These are phyloP conservation scores for Hemichromis elongatus DNA, from an alignment of 2,113 vertebrate species.

Conservation along the genomic window DNA sequence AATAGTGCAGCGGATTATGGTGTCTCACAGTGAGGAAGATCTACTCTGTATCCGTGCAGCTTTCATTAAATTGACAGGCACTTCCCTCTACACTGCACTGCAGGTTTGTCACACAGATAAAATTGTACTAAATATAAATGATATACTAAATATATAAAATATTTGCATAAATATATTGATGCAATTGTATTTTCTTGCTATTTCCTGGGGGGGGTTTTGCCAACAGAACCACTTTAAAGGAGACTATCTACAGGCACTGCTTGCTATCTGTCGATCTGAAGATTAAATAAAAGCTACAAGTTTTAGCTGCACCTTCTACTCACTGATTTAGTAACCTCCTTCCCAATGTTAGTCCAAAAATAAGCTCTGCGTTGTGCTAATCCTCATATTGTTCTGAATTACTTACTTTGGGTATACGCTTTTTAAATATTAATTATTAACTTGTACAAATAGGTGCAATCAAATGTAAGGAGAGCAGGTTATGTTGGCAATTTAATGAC, in stretches of 20 bases:
- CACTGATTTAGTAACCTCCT: not conserved
- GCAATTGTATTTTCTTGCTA: not conserved
- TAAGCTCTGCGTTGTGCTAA: not conserved
- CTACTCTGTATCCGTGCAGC: constrained; percentile 63
- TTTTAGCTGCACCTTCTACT: not conserved
- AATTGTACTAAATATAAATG: not conserved
- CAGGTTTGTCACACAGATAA: constrained; percentile 40
- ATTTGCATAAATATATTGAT: not conserved
- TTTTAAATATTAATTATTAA: not conserved
- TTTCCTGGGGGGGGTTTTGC: not conserved
- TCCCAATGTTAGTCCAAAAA: not conserved
- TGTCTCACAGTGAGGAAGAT: constrained; percentile 72
- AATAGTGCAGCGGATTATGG: constrained; percentile 57
- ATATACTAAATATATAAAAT: not conserved
- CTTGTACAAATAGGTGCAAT: not conserved
- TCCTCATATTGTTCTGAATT: not conserved
- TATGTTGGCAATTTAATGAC: not conserved
- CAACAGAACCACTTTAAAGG: constrained; percentile 65
- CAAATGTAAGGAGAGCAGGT: not conserved
- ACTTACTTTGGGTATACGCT: not conserved
- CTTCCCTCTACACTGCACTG: constrained; percentile 65
- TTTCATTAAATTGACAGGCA: constrained; percentile 57
- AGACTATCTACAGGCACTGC: constrained; percentile 58
- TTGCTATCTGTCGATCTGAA: constrained; percentile 68
- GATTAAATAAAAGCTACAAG: constrained; percentile 34